phyloP scores from a whole-genome alignment of 1,140 invertebrate species.

The Lordiphosa stackelbergi region DNA sequence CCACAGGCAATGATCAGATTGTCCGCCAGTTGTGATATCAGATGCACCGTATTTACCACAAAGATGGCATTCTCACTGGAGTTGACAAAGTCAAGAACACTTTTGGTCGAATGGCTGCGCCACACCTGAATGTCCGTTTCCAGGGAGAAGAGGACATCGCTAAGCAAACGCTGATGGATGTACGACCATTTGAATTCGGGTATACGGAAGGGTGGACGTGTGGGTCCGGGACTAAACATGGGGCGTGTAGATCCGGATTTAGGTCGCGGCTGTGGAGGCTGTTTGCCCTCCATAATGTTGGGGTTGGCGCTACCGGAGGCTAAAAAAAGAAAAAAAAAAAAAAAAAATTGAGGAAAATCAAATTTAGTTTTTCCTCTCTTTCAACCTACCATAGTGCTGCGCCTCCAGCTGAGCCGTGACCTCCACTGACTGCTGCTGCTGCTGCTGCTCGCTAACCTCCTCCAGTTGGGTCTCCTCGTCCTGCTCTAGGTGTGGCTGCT shows the following conservation, averaged over 20 bases:
- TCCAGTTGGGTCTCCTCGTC: constrained; percentile 19
- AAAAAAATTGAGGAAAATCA: too few relatives aligned
- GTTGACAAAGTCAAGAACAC: constrained; percentile 98
- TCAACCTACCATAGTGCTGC: constrained; percentile 85
- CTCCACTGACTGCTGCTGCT: constrained; percentile 84
- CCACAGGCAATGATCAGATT: constrained; percentile 99
- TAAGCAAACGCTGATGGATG: constrained; percentile 97
- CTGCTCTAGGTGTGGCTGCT: not conserved
- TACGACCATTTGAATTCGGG: constrained; percentile 99
- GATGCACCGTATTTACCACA: constrained; percentile 98
- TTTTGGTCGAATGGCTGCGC: constrained; percentile 95
- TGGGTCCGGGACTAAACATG: constrained; percentile 96
- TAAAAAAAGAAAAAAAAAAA: not conserved
- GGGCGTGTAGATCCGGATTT: constrained; percentile 83
- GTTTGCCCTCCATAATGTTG: constrained; percentile 11
- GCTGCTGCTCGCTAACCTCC: constrained; percentile 48
- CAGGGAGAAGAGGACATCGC: constrained; percentile 97
- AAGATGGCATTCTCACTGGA: constrained; percentile 98
- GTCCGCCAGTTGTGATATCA: constrained; percentile 98
- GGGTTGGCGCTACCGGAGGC: not conserved
- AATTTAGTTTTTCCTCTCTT: too few relatives aligned
- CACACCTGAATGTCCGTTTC: constrained; percentile 97
- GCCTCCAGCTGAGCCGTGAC: constrained; percentile 78
- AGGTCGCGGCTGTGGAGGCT: constrained; percentile 76
- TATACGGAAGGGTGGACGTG: constrained; percentile 97